Evolutionary conservation across 2,113 vertebrate genomes (phyloP).

Genomic region (Rhabdornis inornatus): DNA sequence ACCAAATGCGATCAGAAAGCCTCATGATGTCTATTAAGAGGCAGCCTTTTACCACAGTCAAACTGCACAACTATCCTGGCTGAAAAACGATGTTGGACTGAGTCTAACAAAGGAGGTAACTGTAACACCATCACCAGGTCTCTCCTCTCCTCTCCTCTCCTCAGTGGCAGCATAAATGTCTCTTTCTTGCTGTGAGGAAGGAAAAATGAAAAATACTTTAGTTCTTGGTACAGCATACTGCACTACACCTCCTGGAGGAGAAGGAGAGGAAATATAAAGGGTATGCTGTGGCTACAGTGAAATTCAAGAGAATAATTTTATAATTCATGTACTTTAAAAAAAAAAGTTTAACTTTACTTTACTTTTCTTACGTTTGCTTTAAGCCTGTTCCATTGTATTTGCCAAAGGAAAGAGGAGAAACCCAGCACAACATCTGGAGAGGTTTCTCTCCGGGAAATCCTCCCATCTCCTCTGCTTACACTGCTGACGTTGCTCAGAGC

Average conservation of each 20-base stretch:
- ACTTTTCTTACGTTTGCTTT: not conserved
- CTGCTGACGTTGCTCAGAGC: not conserved
- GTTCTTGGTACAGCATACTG: not conserved
- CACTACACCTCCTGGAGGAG: not conserved
- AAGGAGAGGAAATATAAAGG: not conserved
- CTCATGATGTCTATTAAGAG: not conserved
- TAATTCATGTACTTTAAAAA: not conserved
- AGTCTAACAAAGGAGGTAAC: not conserved
- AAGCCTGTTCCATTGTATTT: not conserved
- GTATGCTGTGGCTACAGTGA: not conserved
- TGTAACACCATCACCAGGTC: not conserved
- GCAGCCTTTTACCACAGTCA: not conserved
- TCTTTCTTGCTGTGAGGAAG: not conserved
- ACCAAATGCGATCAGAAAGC: not conserved
- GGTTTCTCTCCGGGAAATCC: conserved; percentile 22
- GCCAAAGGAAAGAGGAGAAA: conserved; percentile 32
- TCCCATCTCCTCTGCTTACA: not conserved
- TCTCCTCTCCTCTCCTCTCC: not conserved
- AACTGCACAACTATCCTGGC: not conserved
- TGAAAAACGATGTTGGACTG: not conserved
- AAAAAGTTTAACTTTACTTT: not conserved
- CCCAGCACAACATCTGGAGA: not conserved
- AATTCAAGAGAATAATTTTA: not conserved
- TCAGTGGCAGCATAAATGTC: not conserved
- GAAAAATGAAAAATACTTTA: not conserved